A percentile compares a stretch with the other conserved stretches of the same genome.
These are phyloP conservation scores for Hydriomena furcata DNA, from an alignment of 2,888 invertebrate genomes.

Conservation along the genomic window DNA sequence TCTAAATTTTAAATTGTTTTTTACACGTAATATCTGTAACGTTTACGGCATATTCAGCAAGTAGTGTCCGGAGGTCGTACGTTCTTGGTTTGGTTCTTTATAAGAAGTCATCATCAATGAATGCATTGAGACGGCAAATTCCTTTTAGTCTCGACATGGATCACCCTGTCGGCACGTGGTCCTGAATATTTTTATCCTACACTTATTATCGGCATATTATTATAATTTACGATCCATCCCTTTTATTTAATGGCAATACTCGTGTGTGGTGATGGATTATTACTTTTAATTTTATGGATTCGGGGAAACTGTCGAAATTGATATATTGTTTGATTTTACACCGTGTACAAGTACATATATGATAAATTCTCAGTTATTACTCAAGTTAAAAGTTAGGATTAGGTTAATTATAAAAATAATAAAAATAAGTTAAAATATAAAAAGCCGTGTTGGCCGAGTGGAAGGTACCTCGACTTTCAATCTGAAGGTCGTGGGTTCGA, in stretches of 20 bases:
- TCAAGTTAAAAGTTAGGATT: too few relatives aligned
- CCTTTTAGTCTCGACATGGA: slow-evolving; percentile 21
- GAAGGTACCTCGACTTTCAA: too few relatives aligned
- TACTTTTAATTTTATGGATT: slow-evolving; percentile 17
- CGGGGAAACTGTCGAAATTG: slow-evolving; percentile 7
- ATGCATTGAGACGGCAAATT: slow-evolving; percentile 17
- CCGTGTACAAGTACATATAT: too few relatives aligned
- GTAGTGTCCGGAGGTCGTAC: not conserved
- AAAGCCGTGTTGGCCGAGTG: too few relatives aligned
- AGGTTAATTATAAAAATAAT: too few relatives aligned
- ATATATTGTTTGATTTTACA: slow-evolving; percentile 1
- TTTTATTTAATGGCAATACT: slow-evolving; percentile 15
- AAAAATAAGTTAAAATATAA: too few relatives aligned
- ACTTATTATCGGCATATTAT: slow-evolving; percentile 13
- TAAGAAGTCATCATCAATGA: slow-evolving; percentile 8
- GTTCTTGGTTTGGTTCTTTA: not conserved
- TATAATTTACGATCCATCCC: slow-evolving; percentile 24
- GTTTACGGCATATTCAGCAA: too few relatives aligned
- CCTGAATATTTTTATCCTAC: slow-evolving; percentile 20
- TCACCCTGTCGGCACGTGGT: slow-evolving; percentile 24
- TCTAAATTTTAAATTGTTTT: too few relatives aligned
- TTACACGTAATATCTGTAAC: too few relatives aligned
- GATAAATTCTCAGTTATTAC: too few relatives aligned
- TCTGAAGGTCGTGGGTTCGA: too few relatives aligned
- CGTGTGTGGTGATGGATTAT: slow-evolving; percentile 9